Percentiles rank a stretch among this genome's conserved stretches.
Conservation (phyloP, 2,888 invertebrate species). For the Eupithecia subfuscata region DNA sequence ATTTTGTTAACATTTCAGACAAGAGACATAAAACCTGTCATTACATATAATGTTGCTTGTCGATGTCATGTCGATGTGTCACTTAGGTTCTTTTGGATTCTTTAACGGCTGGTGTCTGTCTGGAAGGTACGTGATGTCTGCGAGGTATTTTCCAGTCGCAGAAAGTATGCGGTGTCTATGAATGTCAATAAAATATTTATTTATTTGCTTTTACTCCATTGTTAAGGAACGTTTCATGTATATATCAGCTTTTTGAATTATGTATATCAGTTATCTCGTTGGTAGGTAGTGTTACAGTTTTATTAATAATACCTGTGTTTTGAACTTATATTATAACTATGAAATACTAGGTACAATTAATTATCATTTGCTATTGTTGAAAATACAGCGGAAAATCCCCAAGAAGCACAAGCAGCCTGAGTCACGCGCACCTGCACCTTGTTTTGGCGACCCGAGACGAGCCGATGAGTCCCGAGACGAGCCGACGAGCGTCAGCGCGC, state of each 20-base stretch:
- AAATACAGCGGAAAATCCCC: too few species aligned
- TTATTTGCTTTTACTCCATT: neutral
- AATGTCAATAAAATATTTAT: neutral
- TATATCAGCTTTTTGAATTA: neutral
- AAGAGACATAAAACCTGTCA: neutral
- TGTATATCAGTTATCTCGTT: too few species aligned
- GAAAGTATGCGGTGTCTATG: neutral
- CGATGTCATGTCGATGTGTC: slow-evolving; percentile 1
- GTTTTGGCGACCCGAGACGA: too few species aligned
- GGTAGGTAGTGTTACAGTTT: too few species aligned
- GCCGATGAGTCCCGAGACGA: too few species aligned
- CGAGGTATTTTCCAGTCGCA: neutral
- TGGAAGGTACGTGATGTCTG: slow-evolving; percentile 8
- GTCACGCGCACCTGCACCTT: too few species aligned
- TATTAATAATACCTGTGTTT: too few species aligned
- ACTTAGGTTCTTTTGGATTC: slow-evolving; percentile 7
- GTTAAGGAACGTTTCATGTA: neutral
- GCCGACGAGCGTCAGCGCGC: too few species aligned
- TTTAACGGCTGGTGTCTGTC: neutral
- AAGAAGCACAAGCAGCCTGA: too few species aligned
- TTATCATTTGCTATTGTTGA: too few species aligned
- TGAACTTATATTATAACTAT: too few species aligned
- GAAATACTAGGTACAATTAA: too few species aligned
- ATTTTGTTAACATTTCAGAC: neutral
- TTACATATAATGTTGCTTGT: neutral